Conservation (phyloP, 2,113 vertebrate genomes). For the Lepus europaeus region DNA sequence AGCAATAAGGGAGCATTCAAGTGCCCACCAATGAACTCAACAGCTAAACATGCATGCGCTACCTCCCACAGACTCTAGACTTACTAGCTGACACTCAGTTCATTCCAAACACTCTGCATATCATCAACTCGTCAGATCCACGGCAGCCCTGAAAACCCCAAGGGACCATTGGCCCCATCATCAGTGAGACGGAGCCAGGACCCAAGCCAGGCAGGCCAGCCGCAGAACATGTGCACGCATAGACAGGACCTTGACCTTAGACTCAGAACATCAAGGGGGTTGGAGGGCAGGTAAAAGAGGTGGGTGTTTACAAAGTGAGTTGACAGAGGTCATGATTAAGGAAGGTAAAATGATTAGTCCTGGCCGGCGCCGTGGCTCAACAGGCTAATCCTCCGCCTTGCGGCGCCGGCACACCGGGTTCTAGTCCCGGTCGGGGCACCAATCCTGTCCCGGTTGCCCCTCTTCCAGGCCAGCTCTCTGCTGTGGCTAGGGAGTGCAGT, state of each 20-base stretch:
- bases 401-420: too few species aligned
- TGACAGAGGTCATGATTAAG: background rate
- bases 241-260: background rate
- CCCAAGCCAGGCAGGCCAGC: background rate
- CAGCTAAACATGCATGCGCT: background rate
- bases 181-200: background rate
- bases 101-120: background rate
- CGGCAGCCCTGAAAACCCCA: too few species aligned
- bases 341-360: background rate
- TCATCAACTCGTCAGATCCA: background rate
- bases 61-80: background rate
- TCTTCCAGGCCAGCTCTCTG: too few species aligned
- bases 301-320: background rate
- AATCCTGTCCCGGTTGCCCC: too few species aligned
- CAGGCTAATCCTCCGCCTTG: too few species aligned
- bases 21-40: background rate
- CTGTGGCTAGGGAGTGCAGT: too few species aligned
- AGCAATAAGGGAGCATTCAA: background rate
- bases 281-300: background rate
- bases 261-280: background rate
- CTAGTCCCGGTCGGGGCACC: too few species aligned
- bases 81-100: background rate
- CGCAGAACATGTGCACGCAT: background rate
- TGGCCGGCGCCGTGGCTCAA: too few species aligned
- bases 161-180: background rate